A percentile compares a stretch with the other conserved stretches of the same genome.
Conservation (phyloP, 2,797 vertebrate genomes). For the Lagocephalus sceleratus region DNA sequence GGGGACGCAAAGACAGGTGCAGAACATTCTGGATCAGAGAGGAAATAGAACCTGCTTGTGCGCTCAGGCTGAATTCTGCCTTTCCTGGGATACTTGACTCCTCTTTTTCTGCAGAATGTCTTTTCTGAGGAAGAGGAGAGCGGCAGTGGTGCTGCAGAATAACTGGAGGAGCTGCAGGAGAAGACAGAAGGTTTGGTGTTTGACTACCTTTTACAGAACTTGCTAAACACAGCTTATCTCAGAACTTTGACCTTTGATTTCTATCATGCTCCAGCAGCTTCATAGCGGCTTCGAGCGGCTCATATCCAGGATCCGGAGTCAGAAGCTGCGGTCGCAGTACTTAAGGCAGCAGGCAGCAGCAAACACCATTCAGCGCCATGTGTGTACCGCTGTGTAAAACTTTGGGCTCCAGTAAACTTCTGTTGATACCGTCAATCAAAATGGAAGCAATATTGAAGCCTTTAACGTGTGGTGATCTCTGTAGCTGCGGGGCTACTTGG, state of each 20-base stretch:
- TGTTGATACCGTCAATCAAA: not conserved
- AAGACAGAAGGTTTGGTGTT: conserved; percentile 72
- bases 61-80: not conserved
- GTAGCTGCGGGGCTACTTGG: conserved; percentile 77
- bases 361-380: conserved; percentile 78
- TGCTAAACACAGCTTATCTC: not conserved
- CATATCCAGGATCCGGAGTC: conserved; percentile 75
- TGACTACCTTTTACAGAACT: not conserved
- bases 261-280: conserved; percentile 60
- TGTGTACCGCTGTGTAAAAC: conserved; percentile 13
- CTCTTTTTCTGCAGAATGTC: conserved; percentile 72
- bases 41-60: not conserved
- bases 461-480: not conserved
- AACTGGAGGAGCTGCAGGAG: conserved; percentile 79
- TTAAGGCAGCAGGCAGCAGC: conserved; percentile 49
- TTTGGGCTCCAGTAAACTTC: too few relatives aligned
- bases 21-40: not conserved
- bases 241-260: conserved; percentile 7
- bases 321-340: conserved; percentile 62
- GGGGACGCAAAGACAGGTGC: conserved; percentile 86
- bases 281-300: conserved; percentile 81
- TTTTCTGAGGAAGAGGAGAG: conserved; percentile 82
- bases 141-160: conserved; percentile 83
- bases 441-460: too few relatives aligned
- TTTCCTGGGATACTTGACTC: not conserved